phyloP scores from a whole-genome alignment of 1,140 invertebrate species.

The Stenopsyche tienmushanensis region DNA sequence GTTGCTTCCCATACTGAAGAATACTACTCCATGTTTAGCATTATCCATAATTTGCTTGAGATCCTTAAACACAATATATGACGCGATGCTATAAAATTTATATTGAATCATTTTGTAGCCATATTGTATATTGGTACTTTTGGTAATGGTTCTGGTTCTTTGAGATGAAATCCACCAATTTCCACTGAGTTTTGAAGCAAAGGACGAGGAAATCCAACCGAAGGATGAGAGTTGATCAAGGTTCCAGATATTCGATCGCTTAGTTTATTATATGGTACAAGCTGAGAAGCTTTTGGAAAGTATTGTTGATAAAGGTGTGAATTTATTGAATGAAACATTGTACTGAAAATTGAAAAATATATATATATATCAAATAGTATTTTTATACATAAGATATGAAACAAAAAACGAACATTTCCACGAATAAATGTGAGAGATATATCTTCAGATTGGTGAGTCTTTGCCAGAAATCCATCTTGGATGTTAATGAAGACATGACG shows the following conservation, averaged over 20 bases:
- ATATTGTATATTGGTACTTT: conserved; percentile 19
- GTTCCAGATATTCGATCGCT: conserved; percentile 12
- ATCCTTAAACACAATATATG: conserved; percentile 44
- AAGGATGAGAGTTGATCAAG: conserved; percentile 34
- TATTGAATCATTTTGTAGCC: not conserved
- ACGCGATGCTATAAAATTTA: not conserved
- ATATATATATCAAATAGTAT: not conserved
- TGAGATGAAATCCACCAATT: conserved; percentile 38
- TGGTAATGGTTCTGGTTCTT: conserved; percentile 31
- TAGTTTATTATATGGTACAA: conserved; percentile 24
- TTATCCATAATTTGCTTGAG: conserved; percentile 58
- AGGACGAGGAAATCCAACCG: conserved; percentile 27
- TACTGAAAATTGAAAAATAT: not conserved
- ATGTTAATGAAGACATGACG: conserved; percentile 19
- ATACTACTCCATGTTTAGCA: conserved; percentile 60
- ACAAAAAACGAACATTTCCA: conserved; percentile 20
- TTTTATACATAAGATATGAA: not conserved
- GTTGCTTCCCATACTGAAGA: conserved; percentile 66
- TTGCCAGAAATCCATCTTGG: conserved; percentile 28
- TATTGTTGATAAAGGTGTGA: conserved; percentile 30
- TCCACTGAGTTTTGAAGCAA: conserved; percentile 34
- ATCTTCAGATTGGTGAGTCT: conserved; percentile 28
- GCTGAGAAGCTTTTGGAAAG: conserved; percentile 29
- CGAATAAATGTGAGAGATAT: conserved; percentile 11
- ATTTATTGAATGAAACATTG: not conserved